Base-by-base conservation (phyloP, 2,113 vertebrate genomes). In the Nothoprocta pentlandii region DNA sequence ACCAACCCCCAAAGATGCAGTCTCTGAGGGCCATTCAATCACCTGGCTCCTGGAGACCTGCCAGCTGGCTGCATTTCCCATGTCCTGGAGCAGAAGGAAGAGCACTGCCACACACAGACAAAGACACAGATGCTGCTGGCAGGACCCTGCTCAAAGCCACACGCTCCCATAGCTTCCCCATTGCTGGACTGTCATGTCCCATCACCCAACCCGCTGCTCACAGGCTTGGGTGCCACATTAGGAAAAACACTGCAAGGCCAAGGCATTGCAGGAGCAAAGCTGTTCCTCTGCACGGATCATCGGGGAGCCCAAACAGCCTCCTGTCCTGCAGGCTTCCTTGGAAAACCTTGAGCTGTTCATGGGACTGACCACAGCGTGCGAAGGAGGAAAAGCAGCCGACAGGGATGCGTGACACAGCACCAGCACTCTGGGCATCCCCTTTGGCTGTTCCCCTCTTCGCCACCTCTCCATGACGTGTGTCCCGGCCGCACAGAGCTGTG, bases 41-140 rank as follows among this genome's bases (percentile, higher is more conserved):
- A 28, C 59, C 28, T 32, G 10, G 28, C 22, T 17, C 7, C 32
- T 73, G 49, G 41, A 22, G 44, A 85, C 25, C 42, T 10, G 36
- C n/a, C 58, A 76, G n/a, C 0, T 0, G 0, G 5, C 54, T 75
- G 25, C 41, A 30, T 6, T 41, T 26, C 47, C 5, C 3, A 1
- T 44, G 28, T n/a, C 59, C 39, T 39, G 32, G 54, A 5, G 16
- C 44, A 7, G 5, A 39, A 74, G n/a, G 32, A 53, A 32, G 70
- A 36, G 21, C 49, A 26, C 2, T 7, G 13, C 53, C 82, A 7
- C 1, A 25, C 63, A 41, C 83, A 34, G 54, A 80, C 71, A 44
- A 39, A 63, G 71, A 59, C 0, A 79, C 23, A 0, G 3, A 56
- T 58, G 39, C 15, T 63, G 20, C 58, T 15, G 6, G 34, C 62